These are phyloP conservation scores for Bombus difficillimus DNA, from an alignment of 1,140 invertebrate species.

Conservation along the genomic window DNA sequence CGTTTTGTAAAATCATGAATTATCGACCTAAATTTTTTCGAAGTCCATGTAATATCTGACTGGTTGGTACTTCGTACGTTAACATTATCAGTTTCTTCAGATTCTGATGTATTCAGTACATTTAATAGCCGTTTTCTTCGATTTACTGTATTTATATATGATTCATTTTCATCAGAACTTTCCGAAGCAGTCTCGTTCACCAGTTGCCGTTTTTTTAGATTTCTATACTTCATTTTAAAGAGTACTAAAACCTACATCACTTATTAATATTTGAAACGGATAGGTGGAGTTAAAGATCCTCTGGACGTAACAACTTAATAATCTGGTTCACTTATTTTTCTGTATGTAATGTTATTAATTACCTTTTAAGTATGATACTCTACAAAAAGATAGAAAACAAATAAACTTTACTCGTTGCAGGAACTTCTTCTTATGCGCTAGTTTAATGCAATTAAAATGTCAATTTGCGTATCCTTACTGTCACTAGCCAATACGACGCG, in stretches of 20 bases:
- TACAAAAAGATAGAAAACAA: background rate
- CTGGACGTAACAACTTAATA: background rate
- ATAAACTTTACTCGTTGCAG: background rate
- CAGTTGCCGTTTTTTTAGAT: background rate
- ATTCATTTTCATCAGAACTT: background rate
- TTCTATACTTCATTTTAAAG: background rate
- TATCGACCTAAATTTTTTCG: background rate
- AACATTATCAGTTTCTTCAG: background rate
- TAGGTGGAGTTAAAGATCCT: background rate
- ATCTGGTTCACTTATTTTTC: background rate
- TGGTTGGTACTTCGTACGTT: background rate
- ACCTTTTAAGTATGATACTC: background rate
- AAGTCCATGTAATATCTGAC: background rate
- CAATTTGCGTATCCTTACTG: too few relatives aligned
- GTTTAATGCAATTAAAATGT: too few relatives aligned
- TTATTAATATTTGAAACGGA: conserved; percentile 1
- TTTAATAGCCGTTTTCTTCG: background rate
- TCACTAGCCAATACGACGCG: too few relatives aligned
- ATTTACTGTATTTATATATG: background rate
- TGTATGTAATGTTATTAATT: conserved; percentile 5
- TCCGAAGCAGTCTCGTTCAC: background rate
- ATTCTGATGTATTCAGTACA: background rate
- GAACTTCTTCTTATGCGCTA: too few relatives aligned
- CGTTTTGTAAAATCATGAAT: too few relatives aligned
- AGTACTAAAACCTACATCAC: background rate